A percentile compares a stretch with the other conserved stretches of the same genome.
Evolutionary conservation across 2,888 invertebrate genomes (phyloP).

Genomic region (Ellobium chinense): DNA sequence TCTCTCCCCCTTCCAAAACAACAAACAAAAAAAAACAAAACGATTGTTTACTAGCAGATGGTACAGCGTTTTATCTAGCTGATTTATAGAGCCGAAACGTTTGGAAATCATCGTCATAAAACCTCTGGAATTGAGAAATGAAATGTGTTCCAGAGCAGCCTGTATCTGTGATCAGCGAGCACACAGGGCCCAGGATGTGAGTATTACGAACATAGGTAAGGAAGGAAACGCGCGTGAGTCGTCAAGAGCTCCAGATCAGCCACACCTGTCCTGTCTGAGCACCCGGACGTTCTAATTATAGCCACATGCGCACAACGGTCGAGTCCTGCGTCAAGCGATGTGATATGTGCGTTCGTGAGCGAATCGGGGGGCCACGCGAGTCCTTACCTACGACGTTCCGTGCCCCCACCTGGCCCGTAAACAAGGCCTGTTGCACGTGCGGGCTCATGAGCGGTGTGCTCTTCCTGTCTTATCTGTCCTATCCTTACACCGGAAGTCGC

Average conservation of each 20-base stretch:
- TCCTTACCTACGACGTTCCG: constrained; percentile 9
- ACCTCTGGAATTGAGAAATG: no score
- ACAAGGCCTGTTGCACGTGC: constrained; percentile 29
- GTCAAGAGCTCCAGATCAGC: constrained; percentile 8
- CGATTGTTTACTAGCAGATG: no score
- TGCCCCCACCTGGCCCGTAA: constrained; percentile 33
- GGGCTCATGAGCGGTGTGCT: constrained; percentile 6
- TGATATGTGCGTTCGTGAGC: constrained; percentile 1
- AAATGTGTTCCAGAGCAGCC: no score
- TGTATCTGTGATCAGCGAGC: no score
- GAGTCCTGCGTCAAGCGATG: constrained; percentile 26
- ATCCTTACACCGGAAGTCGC: constrained; percentile 41
- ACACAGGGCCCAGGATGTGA: no score
- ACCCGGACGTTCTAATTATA: constrained; percentile 27
- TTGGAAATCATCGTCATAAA: no score
- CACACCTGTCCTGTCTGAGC: constrained; percentile 25
- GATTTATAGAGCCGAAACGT: no score
- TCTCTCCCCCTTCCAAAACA: no score
- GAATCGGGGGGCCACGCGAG: not conserved
- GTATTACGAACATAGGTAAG: not conserved
- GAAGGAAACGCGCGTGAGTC: not conserved
- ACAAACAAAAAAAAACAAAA: no score
- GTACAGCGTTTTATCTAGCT: no score
- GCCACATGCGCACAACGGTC: not conserved
- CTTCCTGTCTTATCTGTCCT: constrained; percentile 39